Evolutionary conservation across 2,888 invertebrate species (phyloP), one percentile per base, ranked within the genome.

Genomic region (Drosophila pegasa): DNA sequence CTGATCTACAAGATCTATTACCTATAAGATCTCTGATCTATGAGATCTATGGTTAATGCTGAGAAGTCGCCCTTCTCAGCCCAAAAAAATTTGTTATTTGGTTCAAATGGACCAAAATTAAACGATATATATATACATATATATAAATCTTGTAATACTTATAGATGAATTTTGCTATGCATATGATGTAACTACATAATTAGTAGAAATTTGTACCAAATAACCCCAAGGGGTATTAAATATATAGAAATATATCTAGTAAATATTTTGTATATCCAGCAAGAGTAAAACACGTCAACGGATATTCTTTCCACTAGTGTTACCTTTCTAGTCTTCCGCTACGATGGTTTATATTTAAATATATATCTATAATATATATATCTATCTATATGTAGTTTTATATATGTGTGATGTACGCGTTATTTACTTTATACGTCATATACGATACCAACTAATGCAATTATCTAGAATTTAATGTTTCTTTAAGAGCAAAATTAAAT

Each of bases 291-390:
- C 70, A 81, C 73, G 45, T 81, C 56, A 54, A 69, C 67, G 86
- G 89, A 87, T 80, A 16, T 54, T 78, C 83, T 87, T 89, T 86
- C 89, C 85, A 86, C 78, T 87, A 86, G 83, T 82, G 83, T 89
- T 89, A 86, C 86, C 83, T 79, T 65, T 76, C 71, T 89, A 86
- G 89, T 86, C 85, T 86, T 86, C 85, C 85, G 83, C 63, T 61
- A 62, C 63, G 65, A 77, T 77, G 74, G 65, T 69, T 87, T 75
- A 79, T 47, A 31, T 60, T 61, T 78, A 35, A 25, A 35, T 35
- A 51, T 35, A 6, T 48, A 33, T 22, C 20, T 50, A 14, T 25
- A 56, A 12, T 51, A 14, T 54, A 52, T 43, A 58, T 70, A 37
- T 73, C 18, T 64, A 48, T 68, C 54, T 72, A 54, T 50, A 29